phyloP scores from a whole-genome alignment of 2,113 vertebrate species.

The Ploceus nigricollis region DNA sequence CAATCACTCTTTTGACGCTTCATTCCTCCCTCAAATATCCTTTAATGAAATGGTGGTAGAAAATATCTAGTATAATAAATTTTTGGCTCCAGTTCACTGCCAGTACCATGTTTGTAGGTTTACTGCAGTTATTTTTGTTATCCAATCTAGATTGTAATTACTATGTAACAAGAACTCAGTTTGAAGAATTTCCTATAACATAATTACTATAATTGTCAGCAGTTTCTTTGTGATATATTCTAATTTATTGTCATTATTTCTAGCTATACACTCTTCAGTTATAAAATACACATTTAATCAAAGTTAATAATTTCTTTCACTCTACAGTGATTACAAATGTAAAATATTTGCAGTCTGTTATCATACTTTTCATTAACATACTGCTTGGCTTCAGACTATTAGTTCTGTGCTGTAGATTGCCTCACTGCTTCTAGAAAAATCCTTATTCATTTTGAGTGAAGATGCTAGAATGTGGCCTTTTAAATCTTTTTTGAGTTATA shows the following conservation, averaged over 20 bases:
- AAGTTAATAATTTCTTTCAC: constrained; percentile 15
- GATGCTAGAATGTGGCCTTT: background rate
- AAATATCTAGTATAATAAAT: background rate
- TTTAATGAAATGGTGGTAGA: background rate
- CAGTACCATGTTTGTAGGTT: background rate
- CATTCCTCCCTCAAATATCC: background rate
- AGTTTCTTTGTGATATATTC: background rate
- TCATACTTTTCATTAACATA: background rate
- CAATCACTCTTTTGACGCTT: background rate
- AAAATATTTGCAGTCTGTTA: background rate
- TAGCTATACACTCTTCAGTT: background rate
- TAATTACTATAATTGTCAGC: background rate
- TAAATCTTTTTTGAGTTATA: background rate
- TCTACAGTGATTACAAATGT: background rate
- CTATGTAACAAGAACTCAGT: background rate
- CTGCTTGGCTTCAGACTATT: background rate
- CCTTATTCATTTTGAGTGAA: background rate
- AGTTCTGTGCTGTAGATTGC: background rate
- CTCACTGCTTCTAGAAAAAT: background rate
- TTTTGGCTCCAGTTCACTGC: background rate
- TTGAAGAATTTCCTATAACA: background rate
- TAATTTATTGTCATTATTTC: constrained; percentile 7
- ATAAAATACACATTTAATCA: background rate
- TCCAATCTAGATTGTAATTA: background rate
- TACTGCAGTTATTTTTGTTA: background rate